Conservation (phyloP, 1,140 invertebrate species). For the Belonocnema kinseyi region DNA sequence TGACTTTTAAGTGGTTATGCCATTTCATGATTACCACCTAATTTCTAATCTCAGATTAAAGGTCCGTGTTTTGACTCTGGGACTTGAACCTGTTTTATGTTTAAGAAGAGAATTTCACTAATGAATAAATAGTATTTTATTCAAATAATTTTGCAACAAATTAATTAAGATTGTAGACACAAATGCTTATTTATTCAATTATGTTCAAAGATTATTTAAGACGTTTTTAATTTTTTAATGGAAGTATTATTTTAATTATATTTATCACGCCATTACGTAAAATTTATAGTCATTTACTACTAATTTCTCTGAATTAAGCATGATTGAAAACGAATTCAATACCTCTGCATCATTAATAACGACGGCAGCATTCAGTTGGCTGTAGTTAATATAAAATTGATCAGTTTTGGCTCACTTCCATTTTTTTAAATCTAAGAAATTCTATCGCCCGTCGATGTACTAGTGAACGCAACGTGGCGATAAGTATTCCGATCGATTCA, state of each 20-base stretch:
- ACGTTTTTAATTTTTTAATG: too few species aligned
- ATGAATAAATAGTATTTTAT: neutral
- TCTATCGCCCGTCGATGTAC: neutral
- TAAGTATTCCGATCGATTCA: slow-evolving; percentile 4
- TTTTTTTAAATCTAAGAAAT: slow-evolving; percentile 3
- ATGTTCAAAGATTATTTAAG: too few species aligned
- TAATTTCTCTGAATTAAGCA: slow-evolving; percentile 11
- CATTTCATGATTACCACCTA: neutral
- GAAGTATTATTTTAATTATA: too few species aligned
- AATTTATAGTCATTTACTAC: neutral
- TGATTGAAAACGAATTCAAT: slow-evolving; percentile 5
- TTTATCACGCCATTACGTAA: too few species aligned
- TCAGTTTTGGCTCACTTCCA: slow-evolving; percentile 17
- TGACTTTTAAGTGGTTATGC: neutral
- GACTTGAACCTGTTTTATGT: neutral
- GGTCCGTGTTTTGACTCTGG: neutral
- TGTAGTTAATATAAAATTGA: slow-evolving; percentile 16
- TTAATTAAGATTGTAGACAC: too few species aligned
- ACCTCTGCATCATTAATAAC: slow-evolving; percentile 16
- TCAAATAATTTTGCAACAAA: neutral
- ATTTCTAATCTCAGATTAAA: neutral
- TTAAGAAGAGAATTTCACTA: neutral
- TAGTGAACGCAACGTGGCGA: neutral
- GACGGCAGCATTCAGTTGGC: slow-evolving; percentile 7
- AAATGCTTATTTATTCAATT: too few species aligned